Evolutionary conservation across 2,797 vertebrate species (phyloP), one percentile per base, ranked within the genome.

Genomic region (Okamejei kenojei): DNA sequence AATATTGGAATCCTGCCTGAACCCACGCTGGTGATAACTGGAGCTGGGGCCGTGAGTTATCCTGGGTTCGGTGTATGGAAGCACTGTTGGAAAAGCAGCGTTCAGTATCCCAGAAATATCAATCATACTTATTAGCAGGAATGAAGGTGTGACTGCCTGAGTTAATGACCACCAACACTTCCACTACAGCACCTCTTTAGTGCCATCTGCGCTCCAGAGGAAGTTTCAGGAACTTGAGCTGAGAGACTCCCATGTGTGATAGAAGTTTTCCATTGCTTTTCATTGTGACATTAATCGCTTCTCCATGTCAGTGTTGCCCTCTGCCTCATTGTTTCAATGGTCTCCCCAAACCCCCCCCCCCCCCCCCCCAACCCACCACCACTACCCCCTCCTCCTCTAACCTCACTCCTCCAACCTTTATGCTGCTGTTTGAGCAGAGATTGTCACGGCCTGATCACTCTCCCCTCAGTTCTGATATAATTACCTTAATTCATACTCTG

Each of bases 401-500:
- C 45, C 45, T 5, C 45, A 54, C 45, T 54, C 17, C 71, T 23
- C 23, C 2, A 73, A 73, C 71, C 71, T n/a, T 68, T 10, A 68
- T 35, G n/a, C 35, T 35, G 61, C 61, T 68, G n/a, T 88, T 63
- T 88, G 84, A 88, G 58, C 78, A 65, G 79, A 93, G 93, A 26
- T 82, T 93, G 93, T 93, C 78, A 82, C 17, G n/a, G 54, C 68
- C 63, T 93, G 78, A 93, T 73, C 68, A 26, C 29, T 0, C 79
- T 3, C 90, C 68, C 81, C 93, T 17, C 81, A 61, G 93, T 93
- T 93, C 58, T 86, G 29, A 13, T 58, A 65, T 63, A 94, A 94
- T 82, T 86, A 68, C 71, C 94, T 92, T 93, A 93, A 93, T 26
- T 54, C 92, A 29, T 90, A 94, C 82, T 95, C 93, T 88, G 91